Base-by-base conservation (phyloP, 2,113 vertebrate genomes). In the Oophaga pumilio region DNA sequence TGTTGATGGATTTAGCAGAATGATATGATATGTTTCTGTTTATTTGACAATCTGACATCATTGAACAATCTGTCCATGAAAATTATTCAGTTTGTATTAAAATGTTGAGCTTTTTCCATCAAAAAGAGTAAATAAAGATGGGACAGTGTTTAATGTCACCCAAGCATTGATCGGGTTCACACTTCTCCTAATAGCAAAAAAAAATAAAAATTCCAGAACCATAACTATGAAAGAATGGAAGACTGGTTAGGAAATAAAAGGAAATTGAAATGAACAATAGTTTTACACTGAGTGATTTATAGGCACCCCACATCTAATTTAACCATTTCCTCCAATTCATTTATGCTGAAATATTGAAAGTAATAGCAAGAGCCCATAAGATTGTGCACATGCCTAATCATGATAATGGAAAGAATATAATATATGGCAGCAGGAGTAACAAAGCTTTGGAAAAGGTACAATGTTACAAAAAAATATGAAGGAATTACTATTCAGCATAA, bases 401-500 rank as follows among this genome's bases (percentile, higher is more conserved):
- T 60, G 28, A 76, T 22, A 26, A 82, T 82, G 79, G 59, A 73
- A 28, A 62, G 33, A 87, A 71, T 82, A 59, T 49, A 87, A 80
- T 71, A 76, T 76, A 76, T 56, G 57, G 69, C 57, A 22, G 22
- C 26, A 71, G 50, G 56, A 62, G 49, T 87, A 79, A 80, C 77
- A 57, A 74, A 49, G 85, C 66, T 73, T 49, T 81, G 28, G 18
- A n/a, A 76, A 57, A 82, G 66, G 80, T 87, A 76, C 79, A 87
- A 76, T 87, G 57, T 33, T 82, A 62, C 85, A 50, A 77, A 82
- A 79, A 76, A 87, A 82, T 57, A 87, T 82, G 86, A 69, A 66
- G 79, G 17, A 83, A 87, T 76, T 83, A 76, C 79, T 82, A 82
- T 87, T 87, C 86, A 87, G 86, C 86, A 87, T 76, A 87, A 82